A percentile compares a stretch with the other conserved stretches of the same genome.
Conservation (phyloP, 1,140 invertebrate genomes). For the Colletes latitarsis region DNA sequence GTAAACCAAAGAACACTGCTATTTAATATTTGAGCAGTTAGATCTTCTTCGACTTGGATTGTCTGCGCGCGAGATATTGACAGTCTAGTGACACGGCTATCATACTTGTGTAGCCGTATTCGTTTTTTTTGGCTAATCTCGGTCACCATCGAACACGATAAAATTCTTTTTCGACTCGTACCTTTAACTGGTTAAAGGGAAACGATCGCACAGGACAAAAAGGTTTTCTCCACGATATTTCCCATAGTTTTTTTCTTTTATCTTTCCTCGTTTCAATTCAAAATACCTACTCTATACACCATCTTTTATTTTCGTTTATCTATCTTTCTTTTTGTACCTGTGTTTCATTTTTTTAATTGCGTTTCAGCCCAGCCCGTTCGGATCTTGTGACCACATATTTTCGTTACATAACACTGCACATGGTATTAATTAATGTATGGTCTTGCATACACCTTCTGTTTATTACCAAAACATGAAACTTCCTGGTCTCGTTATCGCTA, state of each 20-base stretch:
- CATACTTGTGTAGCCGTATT: conserved; percentile 50
- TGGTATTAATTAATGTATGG: conserved; percentile 51
- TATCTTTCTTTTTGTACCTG: conserved; percentile 34
- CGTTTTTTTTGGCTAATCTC: conserved; percentile 10
- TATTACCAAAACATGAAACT: conserved; percentile 29
- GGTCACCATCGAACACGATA: neutral
- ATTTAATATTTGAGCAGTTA: neutral
- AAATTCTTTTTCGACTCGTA: neutral
- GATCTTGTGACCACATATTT: conserved; percentile 55
- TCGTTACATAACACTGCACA: conserved; percentile 55
- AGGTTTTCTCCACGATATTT: neutral
- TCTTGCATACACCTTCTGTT: conserved; percentile 26
- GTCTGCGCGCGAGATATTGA: conserved; percentile 21
- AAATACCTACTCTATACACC: conserved; percentile 7
- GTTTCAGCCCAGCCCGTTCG: conserved; percentile 32
- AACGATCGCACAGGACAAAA: too few relatives aligned
- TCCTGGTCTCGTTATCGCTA: neutral
- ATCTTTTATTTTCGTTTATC: conserved; percentile 1
- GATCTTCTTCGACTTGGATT: neutral
- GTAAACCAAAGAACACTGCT: conserved; percentile 60
- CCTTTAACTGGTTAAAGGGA: neutral
- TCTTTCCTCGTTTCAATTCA: neutral
- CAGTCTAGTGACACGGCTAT: conserved; percentile 20
- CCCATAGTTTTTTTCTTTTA: neutral
- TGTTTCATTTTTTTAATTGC: conserved; percentile 38